Conservation (phyloP, 2,113 vertebrate genomes). For the Heloderma charlesbogerti region DNA sequence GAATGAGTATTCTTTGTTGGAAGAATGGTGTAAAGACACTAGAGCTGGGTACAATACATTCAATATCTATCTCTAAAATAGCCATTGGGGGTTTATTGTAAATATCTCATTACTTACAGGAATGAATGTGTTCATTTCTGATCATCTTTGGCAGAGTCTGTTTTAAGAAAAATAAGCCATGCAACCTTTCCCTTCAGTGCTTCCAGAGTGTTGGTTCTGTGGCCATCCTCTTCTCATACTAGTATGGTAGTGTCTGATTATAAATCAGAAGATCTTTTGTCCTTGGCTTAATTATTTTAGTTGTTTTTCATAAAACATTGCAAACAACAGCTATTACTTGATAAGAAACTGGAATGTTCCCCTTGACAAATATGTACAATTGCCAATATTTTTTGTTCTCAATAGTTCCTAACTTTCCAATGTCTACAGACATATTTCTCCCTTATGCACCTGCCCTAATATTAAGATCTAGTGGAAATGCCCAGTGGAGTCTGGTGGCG, state of each 20-base stretch:
- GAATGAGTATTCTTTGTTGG: slow-evolving; percentile 30
- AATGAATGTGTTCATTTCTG: slow-evolving; percentile 29
- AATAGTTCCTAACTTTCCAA: slow-evolving; percentile 26
- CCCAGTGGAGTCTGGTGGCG: too few relatives aligned
- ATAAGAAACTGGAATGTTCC: slow-evolving; percentile 62
- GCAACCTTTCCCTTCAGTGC: slow-evolving; percentile 5
- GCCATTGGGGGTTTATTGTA: slow-evolving; percentile 42
- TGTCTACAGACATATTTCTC: background rate
- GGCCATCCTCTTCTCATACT: slow-evolving; percentile 52
- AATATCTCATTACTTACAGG: slow-evolving; percentile 24
- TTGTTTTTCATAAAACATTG: slow-evolving; percentile 62
- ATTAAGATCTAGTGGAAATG: background rate
- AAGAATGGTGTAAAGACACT: slow-evolving; percentile 38
- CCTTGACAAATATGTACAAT: slow-evolving; percentile 55
- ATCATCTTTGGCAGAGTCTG: background rate
- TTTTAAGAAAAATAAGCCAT: slow-evolving; percentile 21
- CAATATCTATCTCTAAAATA: slow-evolving; percentile 50
- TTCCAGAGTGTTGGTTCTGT: slow-evolving; percentile 59
- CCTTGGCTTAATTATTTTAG: slow-evolving; percentile 46
- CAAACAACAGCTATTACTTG: slow-evolving; percentile 50
- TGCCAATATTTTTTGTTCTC: slow-evolving; percentile 40
- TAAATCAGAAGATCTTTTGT: slow-evolving; percentile 63
- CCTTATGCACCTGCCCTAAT: background rate
- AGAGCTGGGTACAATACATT: slow-evolving; percentile 57
- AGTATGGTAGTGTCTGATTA: slow-evolving; percentile 59